Evolutionary conservation across 2,888 invertebrate genomes (phyloP).

Genomic region (Oxyscelio sp.): DNA sequence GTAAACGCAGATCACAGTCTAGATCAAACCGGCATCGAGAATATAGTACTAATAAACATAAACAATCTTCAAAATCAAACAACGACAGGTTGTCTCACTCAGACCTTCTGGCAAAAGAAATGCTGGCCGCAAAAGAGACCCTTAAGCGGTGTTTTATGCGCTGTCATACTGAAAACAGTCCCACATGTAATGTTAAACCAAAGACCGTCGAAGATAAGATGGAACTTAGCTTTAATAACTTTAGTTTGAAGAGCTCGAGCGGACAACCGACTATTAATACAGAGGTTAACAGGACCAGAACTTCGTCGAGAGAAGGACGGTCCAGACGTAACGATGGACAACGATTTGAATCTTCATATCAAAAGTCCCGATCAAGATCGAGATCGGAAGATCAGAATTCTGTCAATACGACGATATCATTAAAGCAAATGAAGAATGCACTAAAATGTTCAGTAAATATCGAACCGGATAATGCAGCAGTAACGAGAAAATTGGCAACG

Average conservation of each 20-base stretch:
- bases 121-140: constrained; percentile 86
- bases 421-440: constrained; percentile 49
- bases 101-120: constrained; percentile 85
- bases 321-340: neutral
- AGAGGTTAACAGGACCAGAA: constrained; percentile 23
- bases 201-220: constrained; percentile 83
- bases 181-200: constrained; percentile 73
- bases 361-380: constrained; percentile 16
- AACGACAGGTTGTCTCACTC: constrained; percentile 78
- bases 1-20: constrained; percentile 7
- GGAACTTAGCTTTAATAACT: constrained; percentile 24
- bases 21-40: constrained; percentile 28
- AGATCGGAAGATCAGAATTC: neutral
- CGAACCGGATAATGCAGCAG: constrained; percentile 30
- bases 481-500: constrained; percentile 36
- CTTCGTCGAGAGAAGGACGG: constrained; percentile 10
- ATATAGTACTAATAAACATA: constrained; percentile 10
- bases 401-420: constrained; percentile 53
- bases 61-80: constrained; percentile 35
- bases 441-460: constrained; percentile 32
- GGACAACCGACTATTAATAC: constrained; percentile 20
- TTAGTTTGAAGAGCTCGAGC: constrained; percentile 21
- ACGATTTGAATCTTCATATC: constrained; percentile 36
- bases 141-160: constrained; percentile 83
- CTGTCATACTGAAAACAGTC: constrained; percentile 62